Evolutionary conservation across 2,113 vertebrate genomes (phyloP), one percentile per base, ranked within the genome.

Genomic region (Pongo pygmaeus): DNA sequence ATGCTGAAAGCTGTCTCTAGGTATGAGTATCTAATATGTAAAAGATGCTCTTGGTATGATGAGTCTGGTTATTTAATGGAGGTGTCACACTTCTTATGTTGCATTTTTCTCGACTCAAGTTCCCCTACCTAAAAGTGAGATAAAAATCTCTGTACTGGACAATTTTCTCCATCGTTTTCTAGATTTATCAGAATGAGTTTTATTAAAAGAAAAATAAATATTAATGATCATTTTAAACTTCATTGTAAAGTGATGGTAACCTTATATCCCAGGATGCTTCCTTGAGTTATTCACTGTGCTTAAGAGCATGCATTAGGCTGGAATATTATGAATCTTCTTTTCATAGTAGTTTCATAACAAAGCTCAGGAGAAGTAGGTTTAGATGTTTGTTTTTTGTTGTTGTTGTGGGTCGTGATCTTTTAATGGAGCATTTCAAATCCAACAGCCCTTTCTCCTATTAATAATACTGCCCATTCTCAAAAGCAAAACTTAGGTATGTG

Each of bases 161-260:
- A 75, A 3, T 75, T 89, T 94, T 74, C 27, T 89, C 13, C 40
- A n/a, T 38, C 75, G 9, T 6, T 89, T 90, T 83, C 4, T 92
- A 85, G 12, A 77, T 83, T 16, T 78, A 32, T 83, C 38, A 92
- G 30, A 72, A 97, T 91, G 46, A 40, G 0, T 20, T 64, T 95
- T 48, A n/a, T 67, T 91, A 83, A 78, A 75, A 85, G 52, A 93
- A 55, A 90, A 94, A 61, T 52, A 48, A 67, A 25, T 80, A 93
- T 74, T 91, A 30, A 38, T 92, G 22, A 77, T 48, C 20, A 89
- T 90, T 93, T 48, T 72, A 16, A 64, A 87, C 14, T 93, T 88
- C 38, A 79, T 38, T 78, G 59, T 13, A 74, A 59, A 46, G 23
- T 85, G n/a, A 69, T 67, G 52, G 27, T 50, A 87, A 67, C 6